phyloP scores from a whole-genome alignment of 1,140 invertebrate genomes.

The Parapsyche elsis region DNA sequence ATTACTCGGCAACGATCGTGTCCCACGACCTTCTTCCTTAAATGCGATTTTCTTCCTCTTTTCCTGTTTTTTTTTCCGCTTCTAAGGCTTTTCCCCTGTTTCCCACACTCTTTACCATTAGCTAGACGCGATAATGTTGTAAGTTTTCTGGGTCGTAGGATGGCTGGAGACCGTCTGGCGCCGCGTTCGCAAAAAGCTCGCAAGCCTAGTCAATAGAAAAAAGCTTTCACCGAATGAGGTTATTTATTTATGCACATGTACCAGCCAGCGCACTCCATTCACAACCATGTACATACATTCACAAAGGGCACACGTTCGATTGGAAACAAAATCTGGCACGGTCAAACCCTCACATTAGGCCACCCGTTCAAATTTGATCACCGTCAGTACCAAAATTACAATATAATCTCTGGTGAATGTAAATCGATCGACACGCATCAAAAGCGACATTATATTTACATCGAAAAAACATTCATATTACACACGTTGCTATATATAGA shows the following conservation, averaged over 20 bases:
- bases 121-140: constrained; percentile 15
- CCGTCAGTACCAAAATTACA: neutral
- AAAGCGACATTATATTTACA: neutral
- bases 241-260: constrained; percentile 12
- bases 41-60: neutral
- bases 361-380: no score
- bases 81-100: neutral
- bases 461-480: neutral
- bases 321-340: no score
- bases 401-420: neutral
- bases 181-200: constrained; percentile 23
- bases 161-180: constrained; percentile 21
- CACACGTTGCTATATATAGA: neutral
- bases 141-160: constrained; percentile 6
- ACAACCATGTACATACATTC: neutral
- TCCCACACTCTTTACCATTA: neutral
- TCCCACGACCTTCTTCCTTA: neutral
- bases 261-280: neutral
- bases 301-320: no score
- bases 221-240: constrained; percentile 31
- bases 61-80: neutral
- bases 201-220: constrained; percentile 7
- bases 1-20: neutral
- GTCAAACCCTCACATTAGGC: no score
- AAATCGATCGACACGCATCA: neutral